Conservation (phyloP, 2,888 invertebrate species). For the Chymomyza amoena region DNA sequence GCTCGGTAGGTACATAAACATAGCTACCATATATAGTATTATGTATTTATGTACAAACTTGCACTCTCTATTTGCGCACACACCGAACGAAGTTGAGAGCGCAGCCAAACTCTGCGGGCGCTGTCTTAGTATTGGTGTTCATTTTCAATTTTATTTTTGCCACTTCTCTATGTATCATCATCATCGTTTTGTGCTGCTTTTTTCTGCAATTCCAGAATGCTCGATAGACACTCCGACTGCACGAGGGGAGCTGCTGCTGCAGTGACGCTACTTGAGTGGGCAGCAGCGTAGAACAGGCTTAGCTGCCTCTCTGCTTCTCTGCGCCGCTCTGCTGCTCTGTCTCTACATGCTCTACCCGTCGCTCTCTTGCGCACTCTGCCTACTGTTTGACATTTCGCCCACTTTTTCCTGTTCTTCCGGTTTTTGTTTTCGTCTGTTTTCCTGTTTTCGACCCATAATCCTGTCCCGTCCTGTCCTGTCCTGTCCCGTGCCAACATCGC, state of each 20-base stretch:
- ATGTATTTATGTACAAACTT: constrained; percentile 44
- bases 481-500: constrained; percentile 29
- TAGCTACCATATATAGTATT: constrained; percentile 1
- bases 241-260: constrained; percentile 11
- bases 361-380: constrained; percentile 28
- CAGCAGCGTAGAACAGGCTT: constrained; percentile 50
- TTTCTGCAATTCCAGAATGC: constrained; percentile 28
- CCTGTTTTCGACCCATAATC: constrained; percentile 71
- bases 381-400: constrained; percentile 74
- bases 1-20: constrained; percentile 25
- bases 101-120: background rate
- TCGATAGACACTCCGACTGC: constrained; percentile 1
- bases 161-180: constrained; percentile 30
- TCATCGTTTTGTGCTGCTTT: background rate
- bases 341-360: background rate
- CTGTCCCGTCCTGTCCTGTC: constrained; percentile 59
- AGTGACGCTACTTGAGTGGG: constrained; percentile 38
- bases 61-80: constrained; percentile 54
- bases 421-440: constrained; percentile 65
- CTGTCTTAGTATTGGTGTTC: constrained; percentile 7
- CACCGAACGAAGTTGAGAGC: background rate
- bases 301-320: constrained; percentile 20
- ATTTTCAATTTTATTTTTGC: constrained; percentile 26
- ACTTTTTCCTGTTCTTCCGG: constrained; percentile 75
- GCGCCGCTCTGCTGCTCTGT: constrained; percentile 29